These are phyloP conservation scores for Spodoptera frugiperda DNA, from an alignment of 1,140 invertebrate genomes.

Conservation along the genomic window DNA sequence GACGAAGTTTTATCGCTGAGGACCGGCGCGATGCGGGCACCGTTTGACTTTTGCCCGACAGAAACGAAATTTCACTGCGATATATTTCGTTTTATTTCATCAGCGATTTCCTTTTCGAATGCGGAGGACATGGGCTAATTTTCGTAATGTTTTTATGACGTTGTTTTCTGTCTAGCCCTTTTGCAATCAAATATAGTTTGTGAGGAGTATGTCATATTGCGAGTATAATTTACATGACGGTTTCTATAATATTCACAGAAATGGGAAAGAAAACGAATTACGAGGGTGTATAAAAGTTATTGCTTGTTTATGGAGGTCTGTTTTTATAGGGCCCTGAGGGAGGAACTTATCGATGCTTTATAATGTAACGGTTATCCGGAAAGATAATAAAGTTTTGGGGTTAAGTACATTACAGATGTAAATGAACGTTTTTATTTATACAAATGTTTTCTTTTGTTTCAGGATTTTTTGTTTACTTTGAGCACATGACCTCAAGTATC, in stretches of 20 bases:
- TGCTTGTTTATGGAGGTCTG: conserved; percentile 77
- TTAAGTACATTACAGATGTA: conserved; percentile 63
- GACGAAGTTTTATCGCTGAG: conserved; percentile 73
- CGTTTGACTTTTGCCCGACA: conserved; percentile 65
- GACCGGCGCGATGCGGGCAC: conserved; percentile 66
- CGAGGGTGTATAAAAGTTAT: conserved; percentile 69
- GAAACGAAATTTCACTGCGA: conserved; percentile 58
- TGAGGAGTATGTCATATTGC: neutral
- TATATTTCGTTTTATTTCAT: conserved; percentile 48
- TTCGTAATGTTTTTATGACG: conserved; percentile 19
- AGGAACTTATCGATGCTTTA: conserved; percentile 68
- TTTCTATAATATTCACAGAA: conserved; percentile 50
- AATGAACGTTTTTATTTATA: conserved; percentile 35
- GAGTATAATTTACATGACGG: conserved; percentile 30
- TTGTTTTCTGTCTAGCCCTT: conserved; percentile 9
- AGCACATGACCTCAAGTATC: conserved; percentile 65
- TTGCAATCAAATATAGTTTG: conserved; percentile 3
- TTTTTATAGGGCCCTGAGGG: conserved; percentile 70
- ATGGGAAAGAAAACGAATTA: conserved; percentile 62
- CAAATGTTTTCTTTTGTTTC: conserved; percentile 66
- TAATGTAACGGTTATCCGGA: conserved; percentile 67
- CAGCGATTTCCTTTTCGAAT: conserved; percentile 46
- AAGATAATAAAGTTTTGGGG: conserved; percentile 68
- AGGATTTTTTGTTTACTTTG: conserved; percentile 53
- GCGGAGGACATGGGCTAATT: conserved; percentile 36